These are phyloP conservation scores for Sylvia atricapilla DNA, from an alignment of 2,113 vertebrate species.

Conservation along the genomic window DNA sequence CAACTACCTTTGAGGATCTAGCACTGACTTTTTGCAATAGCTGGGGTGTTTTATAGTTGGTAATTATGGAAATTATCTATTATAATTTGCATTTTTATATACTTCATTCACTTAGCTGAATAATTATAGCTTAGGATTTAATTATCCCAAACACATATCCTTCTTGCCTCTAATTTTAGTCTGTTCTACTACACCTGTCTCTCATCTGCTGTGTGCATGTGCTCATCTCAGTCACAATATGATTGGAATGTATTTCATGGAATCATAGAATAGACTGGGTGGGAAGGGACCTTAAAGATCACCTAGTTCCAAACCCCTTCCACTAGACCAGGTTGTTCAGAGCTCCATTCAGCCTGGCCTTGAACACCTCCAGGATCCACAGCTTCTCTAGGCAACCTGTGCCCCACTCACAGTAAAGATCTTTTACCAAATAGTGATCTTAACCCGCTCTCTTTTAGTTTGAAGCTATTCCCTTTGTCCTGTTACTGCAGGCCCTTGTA, in stretches of 20 bases:
- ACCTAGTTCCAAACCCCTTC: background rate
- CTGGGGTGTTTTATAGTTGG: conserved; percentile 22
- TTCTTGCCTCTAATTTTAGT: conserved; percentile 30
- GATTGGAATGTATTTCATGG: background rate
- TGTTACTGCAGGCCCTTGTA: background rate
- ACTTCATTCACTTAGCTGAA: conserved; percentile 26
- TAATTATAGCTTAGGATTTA: conserved; percentile 42
- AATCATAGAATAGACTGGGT: background rate
- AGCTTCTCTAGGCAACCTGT: background rate
- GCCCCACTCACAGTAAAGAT: background rate
- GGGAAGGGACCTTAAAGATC: background rate
- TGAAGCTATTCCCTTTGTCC: background rate
- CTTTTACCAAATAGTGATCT: background rate
- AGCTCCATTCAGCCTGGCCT: background rate
- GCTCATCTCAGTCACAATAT: background rate
- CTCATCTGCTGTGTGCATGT: background rate
- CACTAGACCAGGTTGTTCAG: background rate
- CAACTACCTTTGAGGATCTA: background rate
- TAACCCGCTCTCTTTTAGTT: background rate
- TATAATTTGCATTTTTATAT: conserved; percentile 50
- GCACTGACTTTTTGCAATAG: background rate
- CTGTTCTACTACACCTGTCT: conserved; percentile 29
- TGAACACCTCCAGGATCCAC: background rate
- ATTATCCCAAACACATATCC: conserved; percentile 9
- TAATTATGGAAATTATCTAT: conserved; percentile 45